Evolutionary conservation across 2,113 vertebrate genomes (phyloP).

Genomic region (Onychorhynchus coronatus): DNA sequence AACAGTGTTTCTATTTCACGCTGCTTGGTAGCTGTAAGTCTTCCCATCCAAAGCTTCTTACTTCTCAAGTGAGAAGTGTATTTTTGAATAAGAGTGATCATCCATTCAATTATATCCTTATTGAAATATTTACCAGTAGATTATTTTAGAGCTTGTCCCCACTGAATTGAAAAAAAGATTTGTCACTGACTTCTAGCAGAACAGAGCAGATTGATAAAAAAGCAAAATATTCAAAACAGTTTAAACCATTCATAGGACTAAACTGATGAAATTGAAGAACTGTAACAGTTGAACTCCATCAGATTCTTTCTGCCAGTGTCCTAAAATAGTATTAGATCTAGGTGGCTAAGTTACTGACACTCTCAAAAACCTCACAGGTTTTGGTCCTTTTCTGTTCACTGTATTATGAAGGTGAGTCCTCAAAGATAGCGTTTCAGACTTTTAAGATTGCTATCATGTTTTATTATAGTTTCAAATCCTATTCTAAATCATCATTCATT

Average conservation of each 20-base stretch:
- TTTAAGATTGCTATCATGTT: neutral
- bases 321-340: neutral
- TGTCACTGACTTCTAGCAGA: neutral
- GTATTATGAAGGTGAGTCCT: neutral
- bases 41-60: neutral
- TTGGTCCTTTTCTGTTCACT: neutral
- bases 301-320: neutral
- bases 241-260: neutral
- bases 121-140: neutral
- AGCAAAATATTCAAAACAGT: neutral
- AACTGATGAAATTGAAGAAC: neutral
- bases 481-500: neutral
- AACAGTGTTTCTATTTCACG: neutral
- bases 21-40: neutral
- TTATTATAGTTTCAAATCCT: neutral
- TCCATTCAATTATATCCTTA: neutral
- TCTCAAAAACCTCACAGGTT: neutral
- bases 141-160: neutral
- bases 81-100: neutral
- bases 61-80: neutral
- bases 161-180: neutral
- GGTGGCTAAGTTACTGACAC: neutral
- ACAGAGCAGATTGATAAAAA: neutral
- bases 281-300: neutral
- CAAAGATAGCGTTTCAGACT: neutral